Percentiles rank a stretch among this genome's conserved stretches.
phyloP scores from a whole-genome alignment of 2,797 vertebrate species.

The Novumbra hubbsi region DNA sequence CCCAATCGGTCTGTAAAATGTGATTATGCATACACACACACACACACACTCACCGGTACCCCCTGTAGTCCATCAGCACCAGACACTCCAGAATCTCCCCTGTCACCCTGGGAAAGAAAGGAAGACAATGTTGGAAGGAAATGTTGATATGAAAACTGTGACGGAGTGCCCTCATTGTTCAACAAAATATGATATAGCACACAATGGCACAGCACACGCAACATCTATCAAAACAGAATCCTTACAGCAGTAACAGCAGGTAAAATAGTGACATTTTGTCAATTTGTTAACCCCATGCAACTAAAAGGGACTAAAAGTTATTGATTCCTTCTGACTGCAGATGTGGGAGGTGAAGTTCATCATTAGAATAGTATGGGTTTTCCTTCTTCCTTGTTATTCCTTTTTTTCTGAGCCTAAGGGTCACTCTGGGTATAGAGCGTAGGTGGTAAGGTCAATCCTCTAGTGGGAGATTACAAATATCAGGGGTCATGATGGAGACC shows the following conservation, averaged over 20 bases:
- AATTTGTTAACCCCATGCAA: not conserved
- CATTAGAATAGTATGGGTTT: not conserved
- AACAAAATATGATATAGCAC: not conserved
- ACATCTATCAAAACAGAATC: not conserved
- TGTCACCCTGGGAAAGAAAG: conserved; percentile 62
- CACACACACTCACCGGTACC: conserved; percentile 59
- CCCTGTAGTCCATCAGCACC: conserved; percentile 66
- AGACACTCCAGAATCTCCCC: conserved; percentile 52
- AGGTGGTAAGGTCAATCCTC: not conserved
- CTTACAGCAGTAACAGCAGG: not conserved
- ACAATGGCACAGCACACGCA: not conserved
- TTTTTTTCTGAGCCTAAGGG: not conserved
- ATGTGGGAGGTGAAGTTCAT: not conserved
- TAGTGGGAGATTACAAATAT: not conserved
- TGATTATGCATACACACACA: not conserved
- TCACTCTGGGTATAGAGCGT: not conserved
- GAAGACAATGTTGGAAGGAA: conserved; percentile 9
- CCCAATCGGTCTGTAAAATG: too few species aligned
- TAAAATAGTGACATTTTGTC: not conserved
- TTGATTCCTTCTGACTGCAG: not conserved
- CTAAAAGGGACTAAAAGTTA: not conserved
- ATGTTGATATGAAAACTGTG: not conserved
- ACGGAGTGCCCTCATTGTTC: not conserved
- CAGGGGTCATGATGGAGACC: not conserved
- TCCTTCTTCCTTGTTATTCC: not conserved